phyloP scores from a whole-genome alignment of 2,888 invertebrate genomes.

The Tipula helvola region DNA sequence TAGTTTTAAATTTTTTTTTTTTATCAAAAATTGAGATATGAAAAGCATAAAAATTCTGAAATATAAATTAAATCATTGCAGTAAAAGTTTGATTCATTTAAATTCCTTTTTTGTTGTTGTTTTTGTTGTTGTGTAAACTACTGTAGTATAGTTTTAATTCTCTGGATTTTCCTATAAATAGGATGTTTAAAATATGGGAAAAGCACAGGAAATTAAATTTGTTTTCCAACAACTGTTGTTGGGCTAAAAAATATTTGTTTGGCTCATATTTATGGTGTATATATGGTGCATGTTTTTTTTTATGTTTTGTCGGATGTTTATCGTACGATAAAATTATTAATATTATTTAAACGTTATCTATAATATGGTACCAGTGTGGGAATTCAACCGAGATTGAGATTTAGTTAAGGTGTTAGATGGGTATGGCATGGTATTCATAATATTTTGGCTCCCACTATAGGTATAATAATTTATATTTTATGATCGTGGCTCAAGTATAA shows the following conservation, averaged over 20 bases:
- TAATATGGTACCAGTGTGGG: not conserved
- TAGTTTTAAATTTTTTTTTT: too few relatives aligned
- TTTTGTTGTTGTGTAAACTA: not conserved
- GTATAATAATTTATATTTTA: not conserved
- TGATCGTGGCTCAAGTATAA: too few relatives aligned
- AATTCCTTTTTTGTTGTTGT: not conserved
- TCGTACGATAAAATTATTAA: not conserved
- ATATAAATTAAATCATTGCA: conserved; percentile 4
- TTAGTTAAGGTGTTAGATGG: not conserved
- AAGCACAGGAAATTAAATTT: not conserved
- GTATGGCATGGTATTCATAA: not conserved
- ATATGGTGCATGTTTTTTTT: not conserved
- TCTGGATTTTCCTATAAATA: not conserved
- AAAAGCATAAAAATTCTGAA: not conserved
- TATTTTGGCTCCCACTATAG: not conserved
- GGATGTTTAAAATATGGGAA: not conserved
- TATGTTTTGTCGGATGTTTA: not conserved
- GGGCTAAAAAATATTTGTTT: not conserved
- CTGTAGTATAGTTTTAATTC: not conserved
- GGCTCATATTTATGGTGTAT: not conserved
- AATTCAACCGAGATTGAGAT: not conserved
- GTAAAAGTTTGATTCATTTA: conserved; percentile 4
- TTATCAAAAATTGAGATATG: not conserved
- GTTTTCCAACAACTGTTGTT: not conserved
- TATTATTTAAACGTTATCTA: not conserved